Percentiles rank a stretch among this genome's conserved stretches.
Evolutionary conservation across 2,113 vertebrate species (phyloP).

Genomic region (Phodopus roborovskii): DNA sequence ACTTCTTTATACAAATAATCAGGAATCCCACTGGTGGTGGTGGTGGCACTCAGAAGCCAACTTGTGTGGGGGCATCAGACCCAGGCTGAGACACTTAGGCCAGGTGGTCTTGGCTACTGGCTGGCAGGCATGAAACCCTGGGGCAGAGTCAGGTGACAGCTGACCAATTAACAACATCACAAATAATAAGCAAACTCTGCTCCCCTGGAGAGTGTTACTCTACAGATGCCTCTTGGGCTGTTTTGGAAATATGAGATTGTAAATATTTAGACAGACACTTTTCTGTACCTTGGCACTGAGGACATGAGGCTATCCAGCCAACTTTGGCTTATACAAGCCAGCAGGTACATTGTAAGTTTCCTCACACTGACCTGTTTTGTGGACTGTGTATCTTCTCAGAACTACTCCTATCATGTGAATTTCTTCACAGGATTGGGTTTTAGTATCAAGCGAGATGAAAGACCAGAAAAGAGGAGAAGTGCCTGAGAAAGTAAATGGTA

Average conservation of each 20-base stretch:
- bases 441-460: not conserved
- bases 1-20: slow-evolving; percentile 21
- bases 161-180: not conserved
- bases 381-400: not conserved
- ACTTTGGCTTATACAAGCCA: not conserved
- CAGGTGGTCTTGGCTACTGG: not conserved
- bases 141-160: not conserved
- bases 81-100: not conserved
- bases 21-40: not conserved
- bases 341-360: not conserved
- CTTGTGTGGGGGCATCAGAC: not conserved
- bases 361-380: not conserved
- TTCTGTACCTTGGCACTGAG: not conserved
- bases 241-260: slow-evolving; percentile 13
- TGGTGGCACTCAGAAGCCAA: not conserved
- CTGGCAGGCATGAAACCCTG: not conserved
- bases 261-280: not conserved
- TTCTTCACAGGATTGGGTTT: slow-evolving; percentile 21
- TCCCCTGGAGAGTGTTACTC: not conserved
- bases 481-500: not conserved
- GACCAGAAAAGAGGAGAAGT: not conserved
- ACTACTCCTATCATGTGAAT: not conserved
- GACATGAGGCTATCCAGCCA: not conserved
- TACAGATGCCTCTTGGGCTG: not conserved
- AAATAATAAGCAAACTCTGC: not conserved